Conservation (phyloP, 92 coral and sea anemone species). For the Actinernus sp. region DNA sequence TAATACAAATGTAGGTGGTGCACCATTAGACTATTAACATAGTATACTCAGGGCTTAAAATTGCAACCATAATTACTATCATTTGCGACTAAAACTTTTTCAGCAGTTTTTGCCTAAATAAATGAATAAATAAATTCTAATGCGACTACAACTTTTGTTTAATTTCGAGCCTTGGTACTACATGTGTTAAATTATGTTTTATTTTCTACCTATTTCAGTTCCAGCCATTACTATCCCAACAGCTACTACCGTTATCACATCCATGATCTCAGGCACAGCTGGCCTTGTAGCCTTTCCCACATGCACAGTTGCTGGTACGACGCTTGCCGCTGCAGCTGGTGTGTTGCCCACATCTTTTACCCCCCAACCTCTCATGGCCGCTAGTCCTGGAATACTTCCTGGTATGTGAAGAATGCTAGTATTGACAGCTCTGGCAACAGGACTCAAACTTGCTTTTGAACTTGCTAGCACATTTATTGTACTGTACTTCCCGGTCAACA, state of each 20-base stretch:
- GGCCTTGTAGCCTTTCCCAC: slow-evolving; percentile 95
- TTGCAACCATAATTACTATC: too few species aligned
- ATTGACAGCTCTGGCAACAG: not conserved
- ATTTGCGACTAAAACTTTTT: too few species aligned
- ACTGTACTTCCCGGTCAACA: not conserved
- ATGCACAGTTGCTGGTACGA: slow-evolving; percentile 61
- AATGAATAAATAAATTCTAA: too few species aligned
- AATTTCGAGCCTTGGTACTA: too few species aligned
- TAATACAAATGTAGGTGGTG: too few species aligned
- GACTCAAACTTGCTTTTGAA: not conserved
- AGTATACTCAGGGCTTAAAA: too few species aligned
- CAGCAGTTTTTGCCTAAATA: too few species aligned
- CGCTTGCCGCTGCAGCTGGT: slow-evolving; percentile 89
- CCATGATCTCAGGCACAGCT: slow-evolving; percentile 79
- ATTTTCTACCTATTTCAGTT: slow-evolving; percentile 17
- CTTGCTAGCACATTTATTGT: not conserved
- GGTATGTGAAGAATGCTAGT: slow-evolving; percentile 30
- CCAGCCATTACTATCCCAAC: slow-evolving; percentile 82
- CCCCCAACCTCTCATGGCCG: slow-evolving; percentile 83
- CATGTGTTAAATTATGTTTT: too few species aligned
- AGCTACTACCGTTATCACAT: slow-evolving; percentile 84
- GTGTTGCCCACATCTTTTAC: slow-evolving; percentile 83
- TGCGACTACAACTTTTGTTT: too few species aligned
- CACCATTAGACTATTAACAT: too few species aligned
- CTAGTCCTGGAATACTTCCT: slow-evolving; percentile 86